phyloP scores from a whole-genome alignment of 2,113 vertebrate genomes.

The Rhombomys opimus region DNA sequence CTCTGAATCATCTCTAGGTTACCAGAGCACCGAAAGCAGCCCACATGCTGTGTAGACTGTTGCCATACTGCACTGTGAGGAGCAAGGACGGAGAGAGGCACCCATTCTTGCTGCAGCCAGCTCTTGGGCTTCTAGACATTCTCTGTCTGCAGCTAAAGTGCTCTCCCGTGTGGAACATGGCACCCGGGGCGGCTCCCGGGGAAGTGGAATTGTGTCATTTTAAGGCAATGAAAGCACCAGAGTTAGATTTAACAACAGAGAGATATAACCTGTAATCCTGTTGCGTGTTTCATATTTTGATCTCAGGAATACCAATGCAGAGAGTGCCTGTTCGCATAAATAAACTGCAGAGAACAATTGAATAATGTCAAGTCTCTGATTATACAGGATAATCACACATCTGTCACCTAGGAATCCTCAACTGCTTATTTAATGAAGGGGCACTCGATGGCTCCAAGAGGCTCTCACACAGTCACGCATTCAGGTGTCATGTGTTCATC shows the following conservation, averaged over 20 bases:
- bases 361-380: not conserved
- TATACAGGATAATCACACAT: not conserved
- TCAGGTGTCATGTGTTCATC: not conserved
- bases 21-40: not conserved
- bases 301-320: not conserved
- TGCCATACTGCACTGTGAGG: not conserved
- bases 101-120: not conserved
- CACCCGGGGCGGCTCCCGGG: not conserved
- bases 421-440: constrained; percentile 3
- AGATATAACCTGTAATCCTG: not conserved
- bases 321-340: constrained; percentile 12
- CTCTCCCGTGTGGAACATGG: not conserved
- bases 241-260: constrained; percentile 14
- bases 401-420: not conserved
- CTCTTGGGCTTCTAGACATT: not conserved
- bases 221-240: constrained; percentile 12
- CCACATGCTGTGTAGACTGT: not conserved
- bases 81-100: not conserved
- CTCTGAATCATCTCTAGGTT: not conserved
- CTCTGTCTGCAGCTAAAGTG: not conserved
- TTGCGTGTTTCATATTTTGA: constrained; percentile 19
- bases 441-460: not conserved
- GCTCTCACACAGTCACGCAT: not conserved
- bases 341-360: not conserved
- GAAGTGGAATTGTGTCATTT: not conserved